Conservation (phyloP, 37 sponge, comb jelly and placozoan genomes). For the Tethya wilhelma region DNA sequence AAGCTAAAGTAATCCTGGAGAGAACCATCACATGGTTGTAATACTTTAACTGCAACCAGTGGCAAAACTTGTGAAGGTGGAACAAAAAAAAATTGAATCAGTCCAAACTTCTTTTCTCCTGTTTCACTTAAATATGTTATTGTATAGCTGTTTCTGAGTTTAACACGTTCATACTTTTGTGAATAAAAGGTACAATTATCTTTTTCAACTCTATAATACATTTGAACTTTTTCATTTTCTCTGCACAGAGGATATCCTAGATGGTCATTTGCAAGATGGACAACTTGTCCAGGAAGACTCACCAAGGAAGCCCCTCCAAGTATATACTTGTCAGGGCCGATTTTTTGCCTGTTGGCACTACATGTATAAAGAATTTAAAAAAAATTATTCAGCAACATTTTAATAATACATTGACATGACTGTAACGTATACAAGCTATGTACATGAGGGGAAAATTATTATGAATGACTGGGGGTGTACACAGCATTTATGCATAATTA, state of each 20-base stretch:
- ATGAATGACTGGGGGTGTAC: no score
- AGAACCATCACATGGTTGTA: no score
- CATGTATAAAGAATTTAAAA: not conserved
- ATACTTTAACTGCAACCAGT: no score
- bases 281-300: not conserved
- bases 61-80: no score
- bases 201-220: not conserved
- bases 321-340: not conserved
- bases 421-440: not conserved
- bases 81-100: not conserved
- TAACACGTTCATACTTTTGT: not conserved
- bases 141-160: not conserved
- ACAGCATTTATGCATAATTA: no score
- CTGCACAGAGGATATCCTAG: no score
- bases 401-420: not conserved
- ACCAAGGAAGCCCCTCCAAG: no score
- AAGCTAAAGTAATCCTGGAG: no score
- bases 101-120: not conserved
- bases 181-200: not conserved
- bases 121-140: not conserved
- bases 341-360: not conserved
- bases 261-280: no score
- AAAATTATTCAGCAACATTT: not conserved
- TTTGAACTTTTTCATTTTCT: no score
- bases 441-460: not conserved